Percentiles rank a stretch among this genome's conserved stretches.
Evolutionary conservation across 2,113 vertebrate species (phyloP).

Genomic region (Nycticorax nycticorax): DNA sequence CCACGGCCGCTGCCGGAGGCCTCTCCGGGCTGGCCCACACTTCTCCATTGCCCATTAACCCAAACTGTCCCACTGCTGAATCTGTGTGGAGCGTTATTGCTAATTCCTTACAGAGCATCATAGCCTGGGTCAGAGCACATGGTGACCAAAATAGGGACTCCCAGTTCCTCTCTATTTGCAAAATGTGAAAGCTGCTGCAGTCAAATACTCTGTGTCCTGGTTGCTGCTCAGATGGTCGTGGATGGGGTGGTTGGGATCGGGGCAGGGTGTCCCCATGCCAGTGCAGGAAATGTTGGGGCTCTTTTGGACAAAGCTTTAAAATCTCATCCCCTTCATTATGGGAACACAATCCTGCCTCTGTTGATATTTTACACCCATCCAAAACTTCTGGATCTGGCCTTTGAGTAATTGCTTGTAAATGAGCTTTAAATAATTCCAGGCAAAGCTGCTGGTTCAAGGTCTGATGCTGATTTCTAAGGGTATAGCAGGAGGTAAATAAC

Average conservation of each 20-base stretch:
- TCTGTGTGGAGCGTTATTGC: accelerated
- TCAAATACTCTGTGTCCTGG: too few species aligned
- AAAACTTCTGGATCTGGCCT: not conserved
- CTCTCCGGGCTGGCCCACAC: accelerated
- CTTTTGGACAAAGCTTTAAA: not conserved
- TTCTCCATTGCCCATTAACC: not conserved
- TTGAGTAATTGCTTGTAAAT: not conserved
- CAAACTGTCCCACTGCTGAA: not conserved
- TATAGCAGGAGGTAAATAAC: not conserved
- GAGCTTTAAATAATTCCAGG: not conserved
- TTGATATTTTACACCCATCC: not conserved
- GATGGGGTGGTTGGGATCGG: not conserved
- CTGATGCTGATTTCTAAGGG: not conserved
- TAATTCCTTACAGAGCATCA: accelerated
- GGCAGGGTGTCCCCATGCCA: not conserved
- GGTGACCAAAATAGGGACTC: accelerated
- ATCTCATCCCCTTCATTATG: not conserved
- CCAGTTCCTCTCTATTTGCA: not conserved
- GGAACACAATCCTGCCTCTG: not conserved
- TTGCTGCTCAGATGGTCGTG: not conserved
- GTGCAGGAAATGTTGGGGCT: not conserved
- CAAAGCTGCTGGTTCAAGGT: not conserved
- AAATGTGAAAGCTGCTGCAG: not conserved
- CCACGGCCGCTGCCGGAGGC: accelerated
- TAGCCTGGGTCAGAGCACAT: accelerated